Evolutionary conservation across 2,113 vertebrate species (phyloP).

Genomic region (Clarias macrocephalus): DNA sequence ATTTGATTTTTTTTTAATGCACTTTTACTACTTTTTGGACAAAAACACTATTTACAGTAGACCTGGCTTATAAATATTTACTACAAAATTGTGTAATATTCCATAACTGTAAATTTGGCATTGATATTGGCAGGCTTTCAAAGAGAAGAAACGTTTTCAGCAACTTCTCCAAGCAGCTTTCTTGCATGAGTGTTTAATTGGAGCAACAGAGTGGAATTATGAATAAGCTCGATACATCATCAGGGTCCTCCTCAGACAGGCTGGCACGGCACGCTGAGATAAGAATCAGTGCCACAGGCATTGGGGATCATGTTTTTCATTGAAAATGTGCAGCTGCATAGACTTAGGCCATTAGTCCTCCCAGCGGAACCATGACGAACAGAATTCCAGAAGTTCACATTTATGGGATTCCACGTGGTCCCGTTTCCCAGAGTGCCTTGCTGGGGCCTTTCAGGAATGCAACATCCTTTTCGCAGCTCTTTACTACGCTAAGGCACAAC

Average conservation of each 20-base stretch:
- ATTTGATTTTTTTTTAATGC: neutral
- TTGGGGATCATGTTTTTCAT: slow-evolving; percentile 11
- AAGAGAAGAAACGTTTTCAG: slow-evolving; percentile 16
- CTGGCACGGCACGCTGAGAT: slow-evolving; percentile 7
- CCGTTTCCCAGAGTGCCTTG: slow-evolving; percentile 23
- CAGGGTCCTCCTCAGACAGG: slow-evolving; percentile 13
- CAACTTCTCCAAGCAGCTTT: slow-evolving; percentile 49
- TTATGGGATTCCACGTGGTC: slow-evolving; percentile 46
- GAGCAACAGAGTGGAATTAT: slow-evolving; percentile 51
- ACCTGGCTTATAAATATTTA: neutral
- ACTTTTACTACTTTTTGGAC: neutral
- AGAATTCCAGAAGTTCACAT: slow-evolving; percentile 48
- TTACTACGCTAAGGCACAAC: slow-evolving; percentile 2
- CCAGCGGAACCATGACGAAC: slow-evolving; percentile 27
- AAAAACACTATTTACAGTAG: neutral
- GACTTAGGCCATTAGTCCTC: slow-evolving; percentile 40
- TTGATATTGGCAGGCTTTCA: slow-evolving; percentile 9
- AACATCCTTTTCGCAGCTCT: neutral
- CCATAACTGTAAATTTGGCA: neutral
- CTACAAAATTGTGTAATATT: neutral
- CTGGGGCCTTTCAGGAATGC: slow-evolving; percentile 42
- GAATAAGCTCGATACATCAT: slow-evolving; percentile 44
- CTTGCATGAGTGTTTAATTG: slow-evolving; percentile 53
- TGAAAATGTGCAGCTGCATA: slow-evolving; percentile 55
- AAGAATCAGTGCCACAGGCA: slow-evolving; percentile 2